Evolutionary conservation across 2,888 invertebrate genomes (phyloP).

Genomic region (Brachynemurus nebulosus): DNA sequence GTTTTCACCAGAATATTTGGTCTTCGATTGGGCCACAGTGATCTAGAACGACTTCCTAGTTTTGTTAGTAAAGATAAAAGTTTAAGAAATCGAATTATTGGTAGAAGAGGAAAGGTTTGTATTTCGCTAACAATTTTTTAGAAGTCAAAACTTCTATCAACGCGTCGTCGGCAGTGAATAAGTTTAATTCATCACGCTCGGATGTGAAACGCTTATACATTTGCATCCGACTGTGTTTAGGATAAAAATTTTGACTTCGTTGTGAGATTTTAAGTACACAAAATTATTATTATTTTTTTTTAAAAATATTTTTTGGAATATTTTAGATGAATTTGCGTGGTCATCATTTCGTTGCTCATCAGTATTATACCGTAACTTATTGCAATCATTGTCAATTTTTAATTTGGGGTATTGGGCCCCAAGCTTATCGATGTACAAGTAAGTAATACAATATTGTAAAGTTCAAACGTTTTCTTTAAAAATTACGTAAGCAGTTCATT

Average conservation of each 20-base stretch:
- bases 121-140: no score
- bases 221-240: no score
- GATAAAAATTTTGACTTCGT: no score
- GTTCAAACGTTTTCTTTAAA: not conserved
- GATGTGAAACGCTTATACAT: no score
- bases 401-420: constrained; percentile 91
- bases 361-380: constrained; percentile 77
- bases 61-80: constrained; percentile 78
- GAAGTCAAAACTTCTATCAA: no score
- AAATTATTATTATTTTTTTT: constrained; percentile 11
- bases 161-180: no score
- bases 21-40: constrained; percentile 42
- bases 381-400: constrained; percentile 89
- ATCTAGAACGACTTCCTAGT: constrained; percentile 62
- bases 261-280: no score
- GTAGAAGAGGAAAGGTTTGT: constrained; percentile 48
- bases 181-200: no score
- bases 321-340: constrained; percentile 64
- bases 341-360: constrained; percentile 79
- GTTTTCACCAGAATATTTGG: constrained; percentile 65
- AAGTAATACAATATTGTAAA: constrained; percentile 23
- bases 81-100: constrained; percentile 51
- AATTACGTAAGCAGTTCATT: not conserved
- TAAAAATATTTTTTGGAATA: no score
- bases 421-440: constrained; percentile 93